Evolutionary conservation across 2,797 vertebrate species (phyloP).

Genomic region (Enteromius unitaeniatus): DNA sequence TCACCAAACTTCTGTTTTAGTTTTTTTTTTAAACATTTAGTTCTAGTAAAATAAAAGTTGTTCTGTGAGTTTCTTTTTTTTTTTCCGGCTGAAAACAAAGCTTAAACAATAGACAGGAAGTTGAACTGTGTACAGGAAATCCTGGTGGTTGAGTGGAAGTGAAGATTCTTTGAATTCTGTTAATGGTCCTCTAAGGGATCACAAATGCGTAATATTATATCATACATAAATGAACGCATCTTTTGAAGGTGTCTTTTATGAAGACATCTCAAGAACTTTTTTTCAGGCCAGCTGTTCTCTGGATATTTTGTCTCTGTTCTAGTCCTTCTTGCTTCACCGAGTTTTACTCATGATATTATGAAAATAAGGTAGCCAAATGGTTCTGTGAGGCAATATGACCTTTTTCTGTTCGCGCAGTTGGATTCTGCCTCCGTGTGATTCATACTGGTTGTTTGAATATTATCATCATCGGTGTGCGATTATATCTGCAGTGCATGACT

Average conservation of each 20-base stretch:
- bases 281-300: neutral
- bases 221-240: too few relatives aligned
- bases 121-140: conserved; percentile 51
- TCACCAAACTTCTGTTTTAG: neutral
- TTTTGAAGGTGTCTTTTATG: neutral
- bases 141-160: conserved; percentile 44
- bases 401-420: neutral
- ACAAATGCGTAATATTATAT: neutral
- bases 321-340: neutral
- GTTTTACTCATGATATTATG: neutral
- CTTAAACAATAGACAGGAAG: conserved; percentile 54
- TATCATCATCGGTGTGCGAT: neutral
- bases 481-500: neutral
- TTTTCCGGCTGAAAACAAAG: neutral
- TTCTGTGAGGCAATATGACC: neutral
- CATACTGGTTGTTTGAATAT: neutral
- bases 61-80: neutral
- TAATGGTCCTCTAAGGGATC: neutral
- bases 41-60: neutral
- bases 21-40: conserved; percentile 16
- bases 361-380: neutral
- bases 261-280: neutral
- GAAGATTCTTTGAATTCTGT: conserved; percentile 47
- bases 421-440: neutral
- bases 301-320: neutral